Evolutionary conservation across 2,113 vertebrate genomes (phyloP).

Genomic region (Istiophorus platypterus): DNA sequence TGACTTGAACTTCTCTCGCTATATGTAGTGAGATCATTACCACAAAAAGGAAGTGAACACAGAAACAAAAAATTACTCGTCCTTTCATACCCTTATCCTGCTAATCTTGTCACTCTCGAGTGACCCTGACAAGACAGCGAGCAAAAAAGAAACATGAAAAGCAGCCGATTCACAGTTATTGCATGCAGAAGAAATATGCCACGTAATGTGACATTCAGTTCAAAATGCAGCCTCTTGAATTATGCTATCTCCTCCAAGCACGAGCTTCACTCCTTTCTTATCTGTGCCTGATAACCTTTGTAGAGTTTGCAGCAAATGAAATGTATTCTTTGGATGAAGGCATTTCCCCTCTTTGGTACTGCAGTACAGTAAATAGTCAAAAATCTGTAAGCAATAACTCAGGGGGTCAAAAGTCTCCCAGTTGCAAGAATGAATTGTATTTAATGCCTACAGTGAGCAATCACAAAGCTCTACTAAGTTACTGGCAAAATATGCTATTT

Average conservation of each 20-base stretch:
- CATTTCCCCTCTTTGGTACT: slow-evolving; percentile 26
- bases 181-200: slow-evolving; percentile 32
- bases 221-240: slow-evolving; percentile 67
- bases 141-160: slow-evolving; percentile 48
- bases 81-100: slow-evolving; percentile 50
- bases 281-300: slow-evolving; percentile 66
- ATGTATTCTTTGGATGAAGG: slow-evolving; percentile 43
- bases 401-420: slow-evolving; percentile 56
- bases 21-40: slow-evolving; percentile 38
- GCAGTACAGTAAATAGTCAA: slow-evolving; percentile 16
- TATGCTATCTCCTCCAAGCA: slow-evolving; percentile 55
- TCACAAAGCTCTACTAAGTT: slow-evolving; percentile 15
- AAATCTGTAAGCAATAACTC: slow-evolving; percentile 35
- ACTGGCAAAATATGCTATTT: slow-evolving; percentile 38
- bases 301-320: slow-evolving; percentile 43
- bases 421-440: background rate
- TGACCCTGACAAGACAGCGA: slow-evolving; percentile 53
- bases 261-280: slow-evolving; percentile 56
- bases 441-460: slow-evolving; percentile 18
- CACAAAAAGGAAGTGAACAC: slow-evolving; percentile 29
- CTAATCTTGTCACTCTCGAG: slow-evolving; percentile 42
- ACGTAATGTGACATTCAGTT: slow-evolving; percentile 69
- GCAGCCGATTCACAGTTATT: slow-evolving; percentile 48
- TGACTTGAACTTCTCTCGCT: slow-evolving; percentile 20
- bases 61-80: slow-evolving; percentile 31